Evolutionary conservation across 2,113 vertebrate species (phyloP).

Genomic region (Amia ocellicauda): DNA sequence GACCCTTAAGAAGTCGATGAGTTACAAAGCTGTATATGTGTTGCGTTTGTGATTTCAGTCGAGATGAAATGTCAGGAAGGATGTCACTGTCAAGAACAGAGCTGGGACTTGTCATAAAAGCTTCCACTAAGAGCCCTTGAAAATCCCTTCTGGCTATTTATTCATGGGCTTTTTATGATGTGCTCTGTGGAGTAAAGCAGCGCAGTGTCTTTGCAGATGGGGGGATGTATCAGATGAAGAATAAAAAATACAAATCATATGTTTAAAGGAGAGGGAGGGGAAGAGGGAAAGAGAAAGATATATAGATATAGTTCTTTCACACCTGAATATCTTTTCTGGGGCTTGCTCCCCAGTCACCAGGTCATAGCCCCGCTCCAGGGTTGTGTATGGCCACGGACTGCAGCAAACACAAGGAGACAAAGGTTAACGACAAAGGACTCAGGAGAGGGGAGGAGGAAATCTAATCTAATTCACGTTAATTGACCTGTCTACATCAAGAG

Average conservation of each 20-base stretch:
- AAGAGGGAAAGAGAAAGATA: too few species aligned
- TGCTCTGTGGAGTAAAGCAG: too few species aligned
- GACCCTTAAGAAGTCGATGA: too few species aligned
- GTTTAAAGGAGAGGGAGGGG: too few species aligned
- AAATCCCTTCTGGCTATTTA: slow-evolving; percentile 33
- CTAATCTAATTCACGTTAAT: too few species aligned
- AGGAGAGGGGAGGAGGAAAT: too few species aligned
- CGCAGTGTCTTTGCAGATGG: too few species aligned
- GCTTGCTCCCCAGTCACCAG: slow-evolving; percentile 94
- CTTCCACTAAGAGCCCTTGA: slow-evolving; percentile 44
- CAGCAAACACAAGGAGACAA: slow-evolving; percentile 11
- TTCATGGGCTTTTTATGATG: slow-evolving; percentile 1
- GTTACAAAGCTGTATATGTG: too few species aligned
- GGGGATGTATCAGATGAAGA: too few species aligned
- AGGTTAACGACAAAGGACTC: neutral
- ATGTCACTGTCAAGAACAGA: slow-evolving; percentile 42
- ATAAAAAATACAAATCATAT: too few species aligned
- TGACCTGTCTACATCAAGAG: too few species aligned
- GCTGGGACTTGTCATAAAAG: slow-evolving; percentile 30
- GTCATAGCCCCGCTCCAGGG: slow-evolving; percentile 91
- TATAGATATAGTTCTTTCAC: slow-evolving; percentile 13
- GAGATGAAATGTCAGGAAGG: slow-evolving; percentile 33
- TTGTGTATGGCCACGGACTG: slow-evolving; percentile 96
- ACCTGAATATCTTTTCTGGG: slow-evolving; percentile 97
- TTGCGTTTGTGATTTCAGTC: neutral